Base-by-base conservation (phyloP, 2,113 vertebrate genomes). In the Tachysurus fulvidraco region DNA sequence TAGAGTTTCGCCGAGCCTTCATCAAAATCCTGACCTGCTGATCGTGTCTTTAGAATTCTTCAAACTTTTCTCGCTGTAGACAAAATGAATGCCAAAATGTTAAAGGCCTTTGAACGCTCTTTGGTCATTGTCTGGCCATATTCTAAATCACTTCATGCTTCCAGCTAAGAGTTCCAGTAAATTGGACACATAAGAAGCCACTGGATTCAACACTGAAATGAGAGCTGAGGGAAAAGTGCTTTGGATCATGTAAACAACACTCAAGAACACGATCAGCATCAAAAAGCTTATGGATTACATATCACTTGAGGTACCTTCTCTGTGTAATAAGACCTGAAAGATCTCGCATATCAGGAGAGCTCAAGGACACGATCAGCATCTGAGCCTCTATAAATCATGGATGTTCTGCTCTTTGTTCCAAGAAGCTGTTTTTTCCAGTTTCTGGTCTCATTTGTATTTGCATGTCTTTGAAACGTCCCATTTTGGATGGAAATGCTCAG, bases 1-100 rank as follows among this genome's bases (percentile, higher is more conserved):
- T 95, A 0, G 97, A 99, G 91, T 99, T 99, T 94, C 96, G 97
- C 69, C 96, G 95, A 93, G 96, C 97, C 83, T 99, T 99, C 93
- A 96, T 98, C 93, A 98, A 97, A 95, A 96, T 98, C 92, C 94
- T 99, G 84, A 97, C 95, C 91, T 97, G 97, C 94, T 97, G 93
- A 96, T 57, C 50, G n/a, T 6, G 5, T 28, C 50, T 54, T n/a
- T 52, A 11, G 13, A 46, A 54, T 36, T 21, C 28, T 5, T 25
- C 65, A 21, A 55, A 28, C n/a, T 11, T 16, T 55, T 21, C 54
- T 60, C 14, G 30, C 17, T 60, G 17, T 12, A 44, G 14, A 67
- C n/a, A 50, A 50, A 50, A 7, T 11, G 23, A 65, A n/a, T 52
- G 14, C 62, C 59, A 60, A 81, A 52, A 52, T 17, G 28, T 57